phyloP scores from a whole-genome alignment of 2,888 invertebrate genomes.

The Chrysina gloriosa region DNA sequence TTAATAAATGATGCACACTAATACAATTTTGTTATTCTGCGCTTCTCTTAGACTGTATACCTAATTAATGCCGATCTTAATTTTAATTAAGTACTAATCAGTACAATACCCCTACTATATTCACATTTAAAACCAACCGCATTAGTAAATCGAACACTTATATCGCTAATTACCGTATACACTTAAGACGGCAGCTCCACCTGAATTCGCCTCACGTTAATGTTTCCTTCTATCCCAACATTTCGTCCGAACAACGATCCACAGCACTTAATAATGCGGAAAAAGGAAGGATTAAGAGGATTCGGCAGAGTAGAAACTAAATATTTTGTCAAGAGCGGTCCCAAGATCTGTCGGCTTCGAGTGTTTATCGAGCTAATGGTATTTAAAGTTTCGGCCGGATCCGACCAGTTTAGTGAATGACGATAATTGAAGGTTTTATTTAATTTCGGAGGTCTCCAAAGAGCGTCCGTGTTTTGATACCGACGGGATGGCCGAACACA shows the following conservation, averaged over 20 bases:
- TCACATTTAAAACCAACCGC: too few relatives aligned
- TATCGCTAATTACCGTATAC: constrained; percentile 13
- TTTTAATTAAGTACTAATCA: too few relatives aligned
- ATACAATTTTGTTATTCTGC: too few relatives aligned
- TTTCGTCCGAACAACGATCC: background rate
- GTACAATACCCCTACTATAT: too few relatives aligned
- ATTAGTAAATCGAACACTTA: background rate
- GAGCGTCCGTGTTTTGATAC: constrained; percentile 2
- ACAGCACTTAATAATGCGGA: background rate
- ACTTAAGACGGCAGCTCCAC: background rate
- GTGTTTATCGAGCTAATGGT: constrained; percentile 34
- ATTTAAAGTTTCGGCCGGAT: constrained; percentile 30
- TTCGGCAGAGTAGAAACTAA: constrained; percentile 24
- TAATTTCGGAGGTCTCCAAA: constrained; percentile 11
- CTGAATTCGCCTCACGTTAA: background rate
- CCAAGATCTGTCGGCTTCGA: constrained; percentile 14
- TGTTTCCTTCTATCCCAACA: background rate
- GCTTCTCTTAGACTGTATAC: too few relatives aligned
- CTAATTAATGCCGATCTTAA: too few relatives aligned
- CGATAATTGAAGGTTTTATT: constrained; percentile 12
- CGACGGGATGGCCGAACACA: background rate
- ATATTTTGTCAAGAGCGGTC: constrained; percentile 32
- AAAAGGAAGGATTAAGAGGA: constrained; percentile 20
- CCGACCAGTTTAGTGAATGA: constrained; percentile 19
- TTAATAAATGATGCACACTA: too few relatives aligned